phyloP scores from a whole-genome alignment of 64 coral and sea anemone genomes.

The Trachythela sp. region DNA sequence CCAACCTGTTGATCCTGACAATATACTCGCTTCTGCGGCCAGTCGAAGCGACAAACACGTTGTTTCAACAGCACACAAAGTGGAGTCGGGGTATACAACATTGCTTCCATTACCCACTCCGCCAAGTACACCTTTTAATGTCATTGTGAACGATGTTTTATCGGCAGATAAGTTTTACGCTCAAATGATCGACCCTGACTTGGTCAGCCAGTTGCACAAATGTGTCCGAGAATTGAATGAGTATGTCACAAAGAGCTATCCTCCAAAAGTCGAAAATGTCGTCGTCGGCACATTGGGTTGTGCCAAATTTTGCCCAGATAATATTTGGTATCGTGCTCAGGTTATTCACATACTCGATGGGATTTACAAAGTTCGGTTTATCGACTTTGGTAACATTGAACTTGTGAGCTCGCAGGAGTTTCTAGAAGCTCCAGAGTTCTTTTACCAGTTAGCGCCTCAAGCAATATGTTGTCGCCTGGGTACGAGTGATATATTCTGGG shows the following conservation, averaged over 20 bases:
- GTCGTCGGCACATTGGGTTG: slow-evolving; percentile 27
- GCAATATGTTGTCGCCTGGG: not conserved
- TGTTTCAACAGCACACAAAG: too few relatives aligned
- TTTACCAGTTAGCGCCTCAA: not conserved
- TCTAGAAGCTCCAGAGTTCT: not conserved
- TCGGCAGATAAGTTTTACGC: slow-evolving; percentile 73
- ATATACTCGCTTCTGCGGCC: too few relatives aligned
- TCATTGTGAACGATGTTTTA: slow-evolving; percentile 47
- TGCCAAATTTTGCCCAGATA: slow-evolving; percentile 52
- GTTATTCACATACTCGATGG: slow-evolving; percentile 11
- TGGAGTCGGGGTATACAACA: too few relatives aligned
- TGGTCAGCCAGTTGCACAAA: slow-evolving; percentile 36
- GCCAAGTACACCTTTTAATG: slow-evolving; percentile 53
- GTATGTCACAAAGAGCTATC: slow-evolving; percentile 7
- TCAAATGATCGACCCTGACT: slow-evolving; percentile 53
- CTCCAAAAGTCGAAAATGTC: not conserved
- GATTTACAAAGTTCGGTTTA: slow-evolving; percentile 43
- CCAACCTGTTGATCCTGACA: not conserved
- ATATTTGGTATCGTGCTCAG: slow-evolving; percentile 72
- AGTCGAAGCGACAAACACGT: too few relatives aligned
- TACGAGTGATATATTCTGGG: not conserved
- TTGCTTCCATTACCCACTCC: not conserved
- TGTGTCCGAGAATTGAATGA: slow-evolving; percentile 55
- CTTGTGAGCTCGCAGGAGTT: not conserved
- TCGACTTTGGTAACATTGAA: slow-evolving; percentile 69